Base-by-base conservation (phyloP, 2,888 invertebrate genomes). In the Heliconius aoede region DNA sequence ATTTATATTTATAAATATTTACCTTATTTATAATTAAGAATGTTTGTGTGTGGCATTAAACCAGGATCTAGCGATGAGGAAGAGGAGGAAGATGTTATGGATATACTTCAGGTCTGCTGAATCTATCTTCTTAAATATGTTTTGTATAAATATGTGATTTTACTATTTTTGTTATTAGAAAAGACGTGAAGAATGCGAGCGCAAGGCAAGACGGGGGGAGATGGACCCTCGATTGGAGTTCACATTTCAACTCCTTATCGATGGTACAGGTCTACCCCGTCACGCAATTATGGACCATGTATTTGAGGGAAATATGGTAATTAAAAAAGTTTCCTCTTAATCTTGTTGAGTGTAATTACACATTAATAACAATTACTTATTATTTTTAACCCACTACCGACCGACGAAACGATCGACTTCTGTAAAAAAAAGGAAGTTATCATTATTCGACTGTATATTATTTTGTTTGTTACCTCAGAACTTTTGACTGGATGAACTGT, bases 161-260 rank as follows among this genome's bases (percentile, higher is more conserved):
- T 69, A 28, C 5, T 64, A 60, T 36, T 46, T 26, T 64, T 69
- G 72, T 67, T 74, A 80, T 88, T 84, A 95, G 94, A 94, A 94
- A 94, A 95, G 98, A 79, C 95, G 98, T 79, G 98, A 98, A 96
- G 98, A 98, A 97, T 98, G 98, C 96, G 98, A 98, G 94, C 95
- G 98, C 84, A 98, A 98, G 87, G 98, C 98, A 21, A 95, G 98
- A 76, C 95, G 98, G 77, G 98, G 98, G 93, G 98, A 98, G 90
- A 98, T 98, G 97, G 98, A 98, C 92, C 98, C 98, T 85, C 95
- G 98, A 79, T 91, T 98, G 95, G 98, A 98, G 94, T 98, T 98
- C 92, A 97, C 97, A 78, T 98, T 98, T 92, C 98, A 98, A 88
- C 95, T 98, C 72, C 95, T 98, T 81, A 97, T 98, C 87, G 98